Evolutionary conservation across 1,140 invertebrate species (phyloP), one percentile per base, ranked within the genome.

Genomic region (Pogonus chalceus): DNA sequence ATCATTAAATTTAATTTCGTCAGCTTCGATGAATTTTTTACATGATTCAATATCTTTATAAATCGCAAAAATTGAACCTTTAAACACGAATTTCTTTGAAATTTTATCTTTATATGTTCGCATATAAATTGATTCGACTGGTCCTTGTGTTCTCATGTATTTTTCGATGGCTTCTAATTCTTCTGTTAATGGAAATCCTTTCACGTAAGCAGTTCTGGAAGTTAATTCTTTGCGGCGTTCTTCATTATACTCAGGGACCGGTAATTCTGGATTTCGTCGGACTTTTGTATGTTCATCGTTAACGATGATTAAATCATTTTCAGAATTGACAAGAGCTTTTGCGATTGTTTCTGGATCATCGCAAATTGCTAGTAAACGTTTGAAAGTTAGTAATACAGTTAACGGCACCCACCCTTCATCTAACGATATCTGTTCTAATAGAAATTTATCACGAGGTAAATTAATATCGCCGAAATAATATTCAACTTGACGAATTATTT

Each of bases 341-440:
- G 82, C 72, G 58, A 98, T 92, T 0, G 82, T 74, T 31, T 82
- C 72, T 0, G 68, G 51, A 64, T 96, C 85, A 43, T 72, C 80
- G 1, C 81, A 80, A 0, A 97, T 62, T 21, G 78, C 71, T 1
- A 88, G 83, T 31, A 98, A 74, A 21, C 92, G 78, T 63, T 96
- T 94, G 65, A 97, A 98, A 56, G 84, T 94, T 23, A 90, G 72
- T 72, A 98, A 81, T 1, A 87, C 80, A 0, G 85, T 80, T 31
- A 97, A 66, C 1, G 89, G 80, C 21, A 98, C 78, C 93, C 92
- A 97, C 7, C 94, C 94, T 61, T 93, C 83, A 61, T 95, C 87
- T 56, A 87, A 70, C 61, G 84, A 85, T 1, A 89, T 80, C 71
- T 94, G 83, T 57, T 90, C 84, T 57, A 82, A 81, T 1, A 97